These are phyloP conservation scores for Eudasyphora cyanicolor DNA, from an alignment of 2,888 invertebrate genomes.

Conservation along the genomic window DNA sequence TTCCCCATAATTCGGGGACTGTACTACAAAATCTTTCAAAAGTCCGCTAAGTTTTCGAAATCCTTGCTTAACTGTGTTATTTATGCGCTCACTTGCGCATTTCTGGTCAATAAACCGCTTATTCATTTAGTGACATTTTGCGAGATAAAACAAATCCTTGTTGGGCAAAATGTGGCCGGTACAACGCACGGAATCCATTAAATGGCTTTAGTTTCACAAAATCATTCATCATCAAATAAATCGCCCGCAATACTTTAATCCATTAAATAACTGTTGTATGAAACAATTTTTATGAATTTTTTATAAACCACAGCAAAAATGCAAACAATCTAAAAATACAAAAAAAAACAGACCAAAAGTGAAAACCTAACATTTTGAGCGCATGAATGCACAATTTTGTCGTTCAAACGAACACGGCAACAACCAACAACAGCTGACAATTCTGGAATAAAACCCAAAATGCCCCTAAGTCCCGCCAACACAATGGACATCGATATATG, in stretches of 20 bases:
- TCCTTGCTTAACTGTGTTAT: too few species aligned
- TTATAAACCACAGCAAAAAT: slow-evolving; percentile 48
- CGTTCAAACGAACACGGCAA: slow-evolving; percentile 38
- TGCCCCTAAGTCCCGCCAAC: background rate
- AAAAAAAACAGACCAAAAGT: background rate
- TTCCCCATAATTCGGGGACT: too few species aligned
- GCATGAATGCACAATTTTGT: slow-evolving; percentile 62
- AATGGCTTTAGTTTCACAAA: background rate
- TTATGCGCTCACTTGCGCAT: too few species aligned
- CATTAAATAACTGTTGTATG: slow-evolving; percentile 23
- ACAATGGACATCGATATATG: background rate
- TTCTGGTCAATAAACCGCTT: too few species aligned
- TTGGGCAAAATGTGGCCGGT: background rate
- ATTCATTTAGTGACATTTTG: background rate
- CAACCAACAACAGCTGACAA: slow-evolving; percentile 56
- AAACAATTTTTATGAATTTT: slow-evolving; percentile 35
- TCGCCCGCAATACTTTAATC: slow-evolving; percentile 59
- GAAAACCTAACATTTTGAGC: slow-evolving; percentile 43
- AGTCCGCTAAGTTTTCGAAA: too few species aligned
- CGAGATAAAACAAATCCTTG: background rate
- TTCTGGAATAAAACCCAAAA: slow-evolving; percentile 29
- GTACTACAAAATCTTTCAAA: too few species aligned
- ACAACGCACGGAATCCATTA: background rate
- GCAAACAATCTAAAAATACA: background rate
- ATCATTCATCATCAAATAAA: slow-evolving; percentile 52